A percentile compares a stretch with the other conserved stretches of the same genome.
phyloP scores from a whole-genome alignment of 2,888 invertebrate species.

The Lochmaea crataegi region DNA sequence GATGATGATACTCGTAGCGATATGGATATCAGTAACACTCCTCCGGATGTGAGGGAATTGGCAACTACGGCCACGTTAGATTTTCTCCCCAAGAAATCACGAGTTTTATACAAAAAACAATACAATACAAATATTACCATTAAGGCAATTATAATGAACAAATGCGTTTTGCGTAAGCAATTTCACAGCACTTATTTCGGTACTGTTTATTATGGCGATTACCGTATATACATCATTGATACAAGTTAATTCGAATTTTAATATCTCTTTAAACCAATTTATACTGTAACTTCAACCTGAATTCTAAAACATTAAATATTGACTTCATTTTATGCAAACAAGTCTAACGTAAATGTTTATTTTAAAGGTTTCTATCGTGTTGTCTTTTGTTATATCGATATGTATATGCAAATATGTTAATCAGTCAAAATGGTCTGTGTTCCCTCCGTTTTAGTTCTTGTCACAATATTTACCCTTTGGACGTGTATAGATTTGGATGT shows the following conservation, averaged over 20 bases:
- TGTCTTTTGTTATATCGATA: slow-evolving; percentile 49
- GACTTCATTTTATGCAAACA: slow-evolving; percentile 34
- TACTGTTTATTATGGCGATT: no score
- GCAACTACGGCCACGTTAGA: no score
- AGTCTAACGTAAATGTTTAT: slow-evolving; percentile 40
- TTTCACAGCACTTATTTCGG: no score
- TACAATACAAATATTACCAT: no score
- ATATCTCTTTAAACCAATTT: neutral
- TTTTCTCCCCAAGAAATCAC: no score
- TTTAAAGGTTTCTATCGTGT: slow-evolving; percentile 40
- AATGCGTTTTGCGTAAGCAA: no score
- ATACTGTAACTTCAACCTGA: neutral
- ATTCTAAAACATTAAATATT: slow-evolving; percentile 17
- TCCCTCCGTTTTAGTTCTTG: slow-evolving; percentile 50
- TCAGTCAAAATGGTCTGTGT: slow-evolving; percentile 37
- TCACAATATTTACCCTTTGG: slow-evolving; percentile 57
- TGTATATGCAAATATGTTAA: slow-evolving; percentile 50
- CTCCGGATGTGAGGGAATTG: no score
- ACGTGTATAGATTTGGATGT: slow-evolving; percentile 31
- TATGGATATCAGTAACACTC: no score
- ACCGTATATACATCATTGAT: neutral
- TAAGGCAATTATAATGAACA: no score
- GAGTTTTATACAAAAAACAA: no score
- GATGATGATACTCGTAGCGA: no score
- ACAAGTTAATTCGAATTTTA: neutral